Base-by-base conservation (phyloP, 2,888 invertebrate species). In the Ectropis crepuscularia region DNA sequence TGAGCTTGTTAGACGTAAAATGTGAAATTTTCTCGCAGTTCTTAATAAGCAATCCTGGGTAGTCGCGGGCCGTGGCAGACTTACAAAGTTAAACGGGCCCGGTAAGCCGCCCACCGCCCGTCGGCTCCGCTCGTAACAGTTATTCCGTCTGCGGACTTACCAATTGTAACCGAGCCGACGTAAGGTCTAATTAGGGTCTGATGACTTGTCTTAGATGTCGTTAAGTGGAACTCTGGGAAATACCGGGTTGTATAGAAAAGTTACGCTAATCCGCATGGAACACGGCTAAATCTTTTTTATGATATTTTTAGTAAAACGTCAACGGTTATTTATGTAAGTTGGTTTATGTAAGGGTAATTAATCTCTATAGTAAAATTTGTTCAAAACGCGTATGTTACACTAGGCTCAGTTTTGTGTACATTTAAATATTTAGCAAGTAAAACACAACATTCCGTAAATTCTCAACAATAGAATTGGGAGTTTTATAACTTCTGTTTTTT, bases 91-190 rank as follows among this genome's bases (percentile, higher is more conserved):
- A 89, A 89, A 83, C 87, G 83, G 85, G 75, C 76, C 77, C 78
- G 82, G 85, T 89, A 87, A 90, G 87, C 88, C 86, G 80, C 76
- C 69, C 76, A 75, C 79, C 80, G 79, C 75, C 78, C 80, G 16
- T 28, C 16, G 16, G 16, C 16, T 28, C 76, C 75, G 78, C 81
- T 85, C 89, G 85, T 90, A 89, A 91, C 85, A 88, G 87, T 92
- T 92, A 92, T 90, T 90, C 88, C 85, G 92, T 92, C 92, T 92
- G 90, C 85, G 81, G 90, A 90, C 88, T 92, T 88, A 85, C 85
- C 85, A 86, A 88, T 84, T 87, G 88, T 86, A 82, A 82, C 83
- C 77, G 75, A 80, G 77, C 80, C 79, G 74, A 77, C 81, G 79
- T 73, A 73, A 73, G 78, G 73, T 73, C 69, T 74, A 72, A 75